Evolutionary conservation across 2,888 invertebrate species (phyloP).

Genomic region (Cephus pygmeus): DNA sequence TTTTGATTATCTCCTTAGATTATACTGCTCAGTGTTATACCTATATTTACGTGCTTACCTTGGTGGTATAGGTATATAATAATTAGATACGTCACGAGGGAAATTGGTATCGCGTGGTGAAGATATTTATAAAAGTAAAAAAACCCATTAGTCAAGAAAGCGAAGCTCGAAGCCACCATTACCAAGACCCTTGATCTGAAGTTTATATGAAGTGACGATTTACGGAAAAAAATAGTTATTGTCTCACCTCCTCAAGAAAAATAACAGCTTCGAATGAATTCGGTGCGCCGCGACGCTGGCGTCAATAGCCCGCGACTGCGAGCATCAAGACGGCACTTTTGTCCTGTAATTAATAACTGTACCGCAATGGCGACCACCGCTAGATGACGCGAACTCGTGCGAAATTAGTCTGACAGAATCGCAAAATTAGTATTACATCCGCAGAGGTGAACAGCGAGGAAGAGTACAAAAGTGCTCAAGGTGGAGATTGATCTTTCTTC

Average conservation of each 20-base stretch:
- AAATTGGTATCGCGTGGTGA: not conserved
- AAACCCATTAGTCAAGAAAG: constrained; percentile 12
- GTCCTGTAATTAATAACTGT: constrained; percentile 35
- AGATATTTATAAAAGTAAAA: not conserved
- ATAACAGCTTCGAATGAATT: constrained; percentile 29
- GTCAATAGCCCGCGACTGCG: not conserved
- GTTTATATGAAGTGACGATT: constrained; percentile 5
- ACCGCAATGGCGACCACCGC: constrained; percentile 22
- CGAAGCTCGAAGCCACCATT: not conserved
- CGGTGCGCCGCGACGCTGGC: constrained; percentile 21
- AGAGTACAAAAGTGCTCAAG: not conserved
- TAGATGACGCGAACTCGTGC: not conserved
- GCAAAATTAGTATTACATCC: not conserved
- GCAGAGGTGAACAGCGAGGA: not conserved
- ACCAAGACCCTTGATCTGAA: constrained; percentile 22
- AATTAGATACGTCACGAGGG: not conserved
- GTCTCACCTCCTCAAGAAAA: constrained; percentile 14
- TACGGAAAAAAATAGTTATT: not conserved
- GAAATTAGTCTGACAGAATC: not conserved
- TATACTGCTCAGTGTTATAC: not conserved
- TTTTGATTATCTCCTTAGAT: not conserved
- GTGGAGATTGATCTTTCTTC: not conserved
- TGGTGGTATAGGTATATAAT: not conserved
- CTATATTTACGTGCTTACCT: not conserved
- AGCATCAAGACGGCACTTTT: constrained; percentile 29